phyloP scores from a whole-genome alignment of 2,113 vertebrate species.

The Nyctereutes procyonoides region DNA sequence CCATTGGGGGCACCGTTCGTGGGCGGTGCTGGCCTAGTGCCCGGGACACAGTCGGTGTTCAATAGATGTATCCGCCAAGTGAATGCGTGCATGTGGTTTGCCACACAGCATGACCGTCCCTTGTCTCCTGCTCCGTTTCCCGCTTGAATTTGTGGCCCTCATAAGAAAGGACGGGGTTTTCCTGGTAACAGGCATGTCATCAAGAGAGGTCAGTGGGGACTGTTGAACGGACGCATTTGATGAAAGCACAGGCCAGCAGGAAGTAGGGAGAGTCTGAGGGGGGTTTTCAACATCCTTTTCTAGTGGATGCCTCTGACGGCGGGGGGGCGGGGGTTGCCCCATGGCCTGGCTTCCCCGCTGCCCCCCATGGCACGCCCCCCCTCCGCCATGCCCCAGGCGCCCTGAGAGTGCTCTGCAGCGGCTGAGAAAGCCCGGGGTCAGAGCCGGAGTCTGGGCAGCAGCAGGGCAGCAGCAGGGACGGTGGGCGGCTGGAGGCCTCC shows the following conservation, averaged over 20 bases:
- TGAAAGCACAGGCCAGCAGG: background rate
- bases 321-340: too few relatives aligned
- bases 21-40: background rate
- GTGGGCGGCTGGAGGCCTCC: background rate
- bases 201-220: background rate
- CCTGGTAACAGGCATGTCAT: background rate
- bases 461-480: background rate
- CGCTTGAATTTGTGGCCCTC: background rate
- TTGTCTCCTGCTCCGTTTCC: background rate
- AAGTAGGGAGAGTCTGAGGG: background rate
- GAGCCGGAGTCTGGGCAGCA: too few relatives aligned
- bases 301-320: too few relatives aligned
- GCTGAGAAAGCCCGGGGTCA: too few relatives aligned
- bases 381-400: too few relatives aligned
- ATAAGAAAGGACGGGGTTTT: background rate
- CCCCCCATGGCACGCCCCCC: too few relatives aligned
- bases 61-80: background rate
- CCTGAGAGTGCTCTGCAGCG: too few relatives aligned
- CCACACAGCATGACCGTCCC: fast-evolving
- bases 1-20: background rate
- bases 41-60: background rate
- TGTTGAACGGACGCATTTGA: background rate
- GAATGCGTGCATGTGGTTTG: background rate
- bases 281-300: background rate
- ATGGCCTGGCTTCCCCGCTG: too few relatives aligned